Evolutionary conservation across 2,797 vertebrate species (phyloP), one percentile per base, ranked within the genome.

Genomic region (Sebastes nivosus): DNA sequence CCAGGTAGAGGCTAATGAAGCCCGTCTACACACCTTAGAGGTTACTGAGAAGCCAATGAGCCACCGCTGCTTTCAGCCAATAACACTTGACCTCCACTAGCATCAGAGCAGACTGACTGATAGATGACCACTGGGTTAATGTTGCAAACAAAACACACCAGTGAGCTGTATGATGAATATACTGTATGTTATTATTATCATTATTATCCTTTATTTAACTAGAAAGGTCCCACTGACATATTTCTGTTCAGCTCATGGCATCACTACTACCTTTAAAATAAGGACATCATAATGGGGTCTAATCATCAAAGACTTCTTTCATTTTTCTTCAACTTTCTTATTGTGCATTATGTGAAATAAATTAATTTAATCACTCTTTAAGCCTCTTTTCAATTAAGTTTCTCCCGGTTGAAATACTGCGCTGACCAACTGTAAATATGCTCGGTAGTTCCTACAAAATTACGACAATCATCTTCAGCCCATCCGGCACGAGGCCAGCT

Each of bases 11-110:
- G 4, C 16, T 79, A 84, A 74, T 84, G 68, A 74, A 73, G 50
- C 77, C 52, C 2, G 2, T 65, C 52, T 30, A 1, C 27, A 58
- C 55, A 32, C 3, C 10, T n/a, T 4, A 25, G 18, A 16, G 64
- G 34, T 36, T 27, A 42, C 25, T 75, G 18, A 61, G 70, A 30
- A 76, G 50, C 57, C 42, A 75, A 72, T 84, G 72, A 81, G 12
- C 32, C 78, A n/a, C 25, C 30, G 8, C 38, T 54, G 54, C 36
- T 60, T 72, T 63, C 14, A 69, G 52, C 34, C 75, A 32, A 65
- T 78, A 71, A 67, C 46, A 75, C 18, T 65, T 74, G 36, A 42
- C 18, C 66, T 63, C 34, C 5, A 22, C 1, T 3, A 30, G 38
- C 36, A 75, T 66, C 34, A 60, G 18, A 52, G 57, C 52, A 50